phyloP scores from a whole-genome alignment of 2,113 vertebrate genomes.

The Alouatta palliata region DNA sequence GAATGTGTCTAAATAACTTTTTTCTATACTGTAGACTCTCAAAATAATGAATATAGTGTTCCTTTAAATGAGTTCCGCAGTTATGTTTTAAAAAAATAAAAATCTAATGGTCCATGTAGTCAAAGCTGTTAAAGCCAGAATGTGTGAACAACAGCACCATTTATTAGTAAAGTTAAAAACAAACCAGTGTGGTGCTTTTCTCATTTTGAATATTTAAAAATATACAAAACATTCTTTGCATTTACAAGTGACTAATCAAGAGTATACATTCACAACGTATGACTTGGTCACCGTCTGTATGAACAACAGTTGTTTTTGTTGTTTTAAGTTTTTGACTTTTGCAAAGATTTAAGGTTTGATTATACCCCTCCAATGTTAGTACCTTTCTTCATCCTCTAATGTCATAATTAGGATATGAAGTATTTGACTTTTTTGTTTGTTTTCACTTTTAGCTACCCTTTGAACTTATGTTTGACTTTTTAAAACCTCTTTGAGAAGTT shows the following conservation, averaged over 20 bases:
- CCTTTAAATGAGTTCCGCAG: background rate
- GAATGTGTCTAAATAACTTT: background rate
- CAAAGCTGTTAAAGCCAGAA: background rate
- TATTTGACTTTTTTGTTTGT: background rate
- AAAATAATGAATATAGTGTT: background rate
- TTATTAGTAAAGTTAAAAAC: background rate
- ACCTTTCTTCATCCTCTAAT: background rate
- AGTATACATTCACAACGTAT: background rate
- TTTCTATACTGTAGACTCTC: background rate
- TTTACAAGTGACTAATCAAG: background rate
- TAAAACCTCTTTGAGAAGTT: constrained; percentile 21
- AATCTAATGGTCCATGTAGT: background rate
- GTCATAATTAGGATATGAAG: background rate
- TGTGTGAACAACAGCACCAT: background rate
- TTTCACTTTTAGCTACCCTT: too few relatives aligned
- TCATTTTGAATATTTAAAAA: background rate
- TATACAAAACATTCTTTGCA: background rate
- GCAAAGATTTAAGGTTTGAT: background rate
- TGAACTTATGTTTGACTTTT: too few relatives aligned
- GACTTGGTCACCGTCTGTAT: background rate
- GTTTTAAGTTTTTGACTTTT: background rate
- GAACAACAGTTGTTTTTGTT: background rate
- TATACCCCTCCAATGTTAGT: background rate
- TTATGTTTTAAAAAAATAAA: background rate
- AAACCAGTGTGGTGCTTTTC: background rate